A percentile compares a stretch with the other conserved stretches of the same genome.
Evolutionary conservation across 2,113 vertebrate species (phyloP).

Genomic region (Circaetus gallicus): DNA sequence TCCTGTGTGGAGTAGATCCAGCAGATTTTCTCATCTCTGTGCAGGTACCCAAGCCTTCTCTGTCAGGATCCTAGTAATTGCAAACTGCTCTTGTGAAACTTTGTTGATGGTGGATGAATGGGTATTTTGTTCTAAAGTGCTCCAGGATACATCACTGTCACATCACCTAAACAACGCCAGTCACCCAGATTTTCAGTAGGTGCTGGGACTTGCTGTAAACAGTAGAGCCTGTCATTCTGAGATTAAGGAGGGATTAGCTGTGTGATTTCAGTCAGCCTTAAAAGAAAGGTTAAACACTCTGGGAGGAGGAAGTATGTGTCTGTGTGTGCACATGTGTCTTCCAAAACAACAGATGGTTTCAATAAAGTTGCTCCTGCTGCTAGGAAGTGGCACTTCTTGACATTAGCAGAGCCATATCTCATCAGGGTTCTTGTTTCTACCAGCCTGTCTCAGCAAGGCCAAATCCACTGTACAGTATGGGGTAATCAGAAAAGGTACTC

Average conservation of each 20-base stretch:
- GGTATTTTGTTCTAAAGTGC: not conserved
- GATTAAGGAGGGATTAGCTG: conserved; percentile 15
- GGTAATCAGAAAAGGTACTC: conserved; percentile 31
- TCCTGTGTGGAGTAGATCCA: not conserved
- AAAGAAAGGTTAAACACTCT: conserved; percentile 44
- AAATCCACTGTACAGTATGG: not conserved
- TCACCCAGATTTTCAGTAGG: not conserved
- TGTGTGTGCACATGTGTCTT: not conserved
- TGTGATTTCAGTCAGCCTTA: not conserved
- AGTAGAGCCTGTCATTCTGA: not conserved
- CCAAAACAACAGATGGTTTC: conserved; percentile 60
- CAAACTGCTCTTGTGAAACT: not conserved
- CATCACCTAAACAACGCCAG: not conserved
- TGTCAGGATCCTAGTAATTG: not conserved
- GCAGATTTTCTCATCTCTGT: accelerated
- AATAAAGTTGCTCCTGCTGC: conserved; percentile 48
- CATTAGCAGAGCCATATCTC: conserved; percentile 1
- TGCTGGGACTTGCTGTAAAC: not conserved
- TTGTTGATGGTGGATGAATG: not conserved
- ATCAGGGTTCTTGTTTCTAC: conserved; percentile 52
- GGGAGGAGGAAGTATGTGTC: not conserved
- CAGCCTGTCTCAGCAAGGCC: conserved; percentile 12
- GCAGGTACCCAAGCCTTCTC: not conserved
- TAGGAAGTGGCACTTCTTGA: conserved; percentile 45
- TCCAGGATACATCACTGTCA: not conserved